Conservation (phyloP, 2,797 vertebrate genomes). For the Hylomyscus alleni region DNA sequence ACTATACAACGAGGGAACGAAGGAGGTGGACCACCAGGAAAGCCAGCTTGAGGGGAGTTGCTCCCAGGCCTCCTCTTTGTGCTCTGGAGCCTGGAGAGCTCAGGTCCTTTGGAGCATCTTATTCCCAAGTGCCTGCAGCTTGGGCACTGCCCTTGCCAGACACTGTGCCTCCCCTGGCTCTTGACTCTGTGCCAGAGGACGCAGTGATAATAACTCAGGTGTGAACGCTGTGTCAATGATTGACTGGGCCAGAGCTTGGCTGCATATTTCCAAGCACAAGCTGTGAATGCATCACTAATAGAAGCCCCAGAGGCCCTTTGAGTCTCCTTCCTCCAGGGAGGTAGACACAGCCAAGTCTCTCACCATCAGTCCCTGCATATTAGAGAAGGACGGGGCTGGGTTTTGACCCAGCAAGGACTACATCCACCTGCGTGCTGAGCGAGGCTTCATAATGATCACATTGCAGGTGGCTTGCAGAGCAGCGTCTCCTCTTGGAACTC, state of each 20-base stretch:
- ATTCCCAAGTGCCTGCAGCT: neutral
- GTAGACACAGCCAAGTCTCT: neutral
- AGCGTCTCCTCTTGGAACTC: neutral
- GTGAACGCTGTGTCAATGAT: slow-evolving; percentile 67
- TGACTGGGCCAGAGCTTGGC: neutral
- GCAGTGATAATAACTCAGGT: slow-evolving; percentile 34
- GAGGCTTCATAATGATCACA: neutral
- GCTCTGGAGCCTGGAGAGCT: neutral
- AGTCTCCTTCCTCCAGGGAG: neutral
- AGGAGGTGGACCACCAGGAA: neutral
- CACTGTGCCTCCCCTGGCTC: neutral
- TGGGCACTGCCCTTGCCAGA: neutral
- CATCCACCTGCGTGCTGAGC: neutral
- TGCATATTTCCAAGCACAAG: slow-evolving; percentile 37
- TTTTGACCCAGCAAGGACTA: slow-evolving; percentile 48
- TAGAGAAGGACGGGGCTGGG: neutral
- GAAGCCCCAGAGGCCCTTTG: slow-evolving; percentile 3
- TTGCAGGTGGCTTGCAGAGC: neutral
- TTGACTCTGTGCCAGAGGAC: slow-evolving; percentile 63
- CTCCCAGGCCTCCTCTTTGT: neutral
- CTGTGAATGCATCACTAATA: slow-evolving; percentile 40
- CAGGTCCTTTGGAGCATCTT: neutral
- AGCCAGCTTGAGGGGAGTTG: neutral
- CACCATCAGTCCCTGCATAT: neutral
- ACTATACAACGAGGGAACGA: neutral